Conservation (phyloP, 2,888 invertebrate genomes). For the Tridacna gigas region DNA sequence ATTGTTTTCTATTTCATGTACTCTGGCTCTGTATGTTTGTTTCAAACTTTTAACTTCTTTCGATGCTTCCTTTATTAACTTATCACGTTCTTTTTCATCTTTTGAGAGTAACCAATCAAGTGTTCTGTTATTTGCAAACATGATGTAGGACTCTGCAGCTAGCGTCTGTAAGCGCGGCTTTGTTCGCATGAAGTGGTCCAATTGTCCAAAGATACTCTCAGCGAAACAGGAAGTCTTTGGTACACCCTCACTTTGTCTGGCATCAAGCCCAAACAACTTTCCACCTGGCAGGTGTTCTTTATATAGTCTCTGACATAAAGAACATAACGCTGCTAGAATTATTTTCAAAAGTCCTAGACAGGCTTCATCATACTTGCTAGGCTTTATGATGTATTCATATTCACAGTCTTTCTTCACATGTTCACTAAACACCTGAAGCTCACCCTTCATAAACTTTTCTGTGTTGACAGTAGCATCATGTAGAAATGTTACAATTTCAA, state of each 20-base stretch:
- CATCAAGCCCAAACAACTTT: conserved; percentile 10
- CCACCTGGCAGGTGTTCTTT: conserved; percentile 27
- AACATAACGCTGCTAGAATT: conserved; percentile 25
- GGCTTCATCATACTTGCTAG: conserved; percentile 25
- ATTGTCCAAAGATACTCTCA: conserved; percentile 44
- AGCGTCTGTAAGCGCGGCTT: conserved; percentile 42
- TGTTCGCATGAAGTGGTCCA: conserved; percentile 25
- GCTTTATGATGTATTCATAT: conserved; percentile 30
- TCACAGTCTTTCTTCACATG: conserved; percentile 43
- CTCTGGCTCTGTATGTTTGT: conserved; percentile 35
- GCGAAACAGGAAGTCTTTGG: conserved; percentile 59
- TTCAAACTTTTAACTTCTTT: conserved; percentile 39
- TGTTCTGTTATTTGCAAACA: conserved; percentile 50
- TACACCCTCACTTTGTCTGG: conserved; percentile 10
- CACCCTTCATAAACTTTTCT: conserved; percentile 28
- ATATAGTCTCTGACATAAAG: conserved; percentile 28
- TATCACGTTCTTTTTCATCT: conserved; percentile 20
- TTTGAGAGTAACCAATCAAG: conserved; percentile 37
- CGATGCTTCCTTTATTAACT: conserved; percentile 40
- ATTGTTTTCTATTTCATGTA: conserved; percentile 31
- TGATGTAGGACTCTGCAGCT: conserved; percentile 51
- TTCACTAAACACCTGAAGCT: conserved; percentile 27
- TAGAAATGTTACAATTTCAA: conserved; percentile 23
- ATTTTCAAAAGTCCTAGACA: conserved; percentile 36
- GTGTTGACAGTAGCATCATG: conserved; percentile 30